Conservation (phyloP, 2,797 vertebrate species). For the Chaenodraco wilsoni region DNA sequence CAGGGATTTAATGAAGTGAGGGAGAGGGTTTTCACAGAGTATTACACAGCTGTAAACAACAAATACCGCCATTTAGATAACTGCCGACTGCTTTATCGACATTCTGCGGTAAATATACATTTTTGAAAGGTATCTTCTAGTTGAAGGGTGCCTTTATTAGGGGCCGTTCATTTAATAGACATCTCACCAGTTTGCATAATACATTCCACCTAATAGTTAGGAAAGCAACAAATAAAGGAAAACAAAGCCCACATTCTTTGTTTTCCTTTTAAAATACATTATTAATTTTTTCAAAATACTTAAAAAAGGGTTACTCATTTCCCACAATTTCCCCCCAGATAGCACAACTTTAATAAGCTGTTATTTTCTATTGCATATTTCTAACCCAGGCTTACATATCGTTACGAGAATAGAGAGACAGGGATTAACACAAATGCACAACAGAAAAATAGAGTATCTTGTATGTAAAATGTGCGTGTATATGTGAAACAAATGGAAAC, state of each 20-base stretch:
- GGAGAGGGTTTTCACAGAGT: background rate
- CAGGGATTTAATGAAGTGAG: constrained; percentile 6
- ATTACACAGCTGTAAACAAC: background rate
- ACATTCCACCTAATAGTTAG: background rate
- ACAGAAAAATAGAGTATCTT: background rate
- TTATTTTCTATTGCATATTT: background rate
- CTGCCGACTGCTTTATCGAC: too few species aligned
- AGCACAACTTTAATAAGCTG: background rate
- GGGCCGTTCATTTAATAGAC: too few species aligned
- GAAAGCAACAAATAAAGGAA: background rate
- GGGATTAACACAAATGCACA: background rate
- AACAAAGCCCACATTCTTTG: background rate
- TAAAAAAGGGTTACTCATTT: background rate
- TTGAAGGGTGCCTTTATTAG: background rate
- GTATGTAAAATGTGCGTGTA: background rate
- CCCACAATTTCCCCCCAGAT: too few species aligned
- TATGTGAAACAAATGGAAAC: background rate
- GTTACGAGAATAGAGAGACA: background rate
- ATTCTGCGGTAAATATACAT: background rate
- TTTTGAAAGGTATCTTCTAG: background rate
- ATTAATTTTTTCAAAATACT: too few species aligned
- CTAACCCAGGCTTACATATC: background rate
- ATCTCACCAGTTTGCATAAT: too few species aligned
- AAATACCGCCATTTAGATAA: background rate
- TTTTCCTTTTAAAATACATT: too few species aligned